These are phyloP conservation scores for Eptatretus atami DNA, from an alignment of 2,797 vertebrate genomes.

Conservation along the genomic window DNA sequence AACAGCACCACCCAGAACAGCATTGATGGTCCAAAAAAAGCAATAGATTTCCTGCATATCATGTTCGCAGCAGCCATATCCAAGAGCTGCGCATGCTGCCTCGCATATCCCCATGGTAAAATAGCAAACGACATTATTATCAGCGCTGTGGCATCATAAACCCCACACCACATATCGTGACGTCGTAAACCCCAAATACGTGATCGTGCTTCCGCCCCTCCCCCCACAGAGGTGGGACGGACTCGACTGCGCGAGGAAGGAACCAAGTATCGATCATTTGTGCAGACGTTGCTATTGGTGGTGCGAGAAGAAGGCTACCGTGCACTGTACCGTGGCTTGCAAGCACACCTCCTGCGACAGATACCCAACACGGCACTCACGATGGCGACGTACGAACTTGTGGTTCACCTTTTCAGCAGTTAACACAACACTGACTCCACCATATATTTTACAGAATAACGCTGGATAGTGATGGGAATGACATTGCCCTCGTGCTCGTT, in stretches of 20 bases:
- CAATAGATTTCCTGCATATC: conserved; percentile 12
- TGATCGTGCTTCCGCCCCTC: background rate
- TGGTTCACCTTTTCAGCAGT: conserved; percentile 16
- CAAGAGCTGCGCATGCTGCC: conserved; percentile 13
- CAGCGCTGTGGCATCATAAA: background rate
- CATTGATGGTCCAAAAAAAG: background rate
- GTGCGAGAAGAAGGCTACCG: conserved; percentile 12
- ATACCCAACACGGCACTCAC: conserved; percentile 15
- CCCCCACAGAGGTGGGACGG: conserved; percentile 13
- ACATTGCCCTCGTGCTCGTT: too few species aligned
- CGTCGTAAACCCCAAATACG: background rate
- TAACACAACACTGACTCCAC: conserved; percentile 15
- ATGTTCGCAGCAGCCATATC: conserved; percentile 16
- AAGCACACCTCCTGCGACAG: conserved; percentile 15
- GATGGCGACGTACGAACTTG: conserved; percentile 16
- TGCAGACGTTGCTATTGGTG: conserved; percentile 15
- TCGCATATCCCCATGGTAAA: conserved; percentile 17
- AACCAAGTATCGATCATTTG: conserved; percentile 13
- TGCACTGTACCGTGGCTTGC: conserved; percentile 15
- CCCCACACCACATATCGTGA: background rate
- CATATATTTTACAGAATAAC: background rate
- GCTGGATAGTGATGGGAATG: too few species aligned
- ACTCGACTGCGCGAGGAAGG: conserved; percentile 16
- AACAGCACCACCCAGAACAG: conserved; percentile 14
- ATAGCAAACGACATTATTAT: background rate